Conservation (phyloP, 2,888 invertebrate genomes). For the Sphaerophoria rueppellii region DNA sequence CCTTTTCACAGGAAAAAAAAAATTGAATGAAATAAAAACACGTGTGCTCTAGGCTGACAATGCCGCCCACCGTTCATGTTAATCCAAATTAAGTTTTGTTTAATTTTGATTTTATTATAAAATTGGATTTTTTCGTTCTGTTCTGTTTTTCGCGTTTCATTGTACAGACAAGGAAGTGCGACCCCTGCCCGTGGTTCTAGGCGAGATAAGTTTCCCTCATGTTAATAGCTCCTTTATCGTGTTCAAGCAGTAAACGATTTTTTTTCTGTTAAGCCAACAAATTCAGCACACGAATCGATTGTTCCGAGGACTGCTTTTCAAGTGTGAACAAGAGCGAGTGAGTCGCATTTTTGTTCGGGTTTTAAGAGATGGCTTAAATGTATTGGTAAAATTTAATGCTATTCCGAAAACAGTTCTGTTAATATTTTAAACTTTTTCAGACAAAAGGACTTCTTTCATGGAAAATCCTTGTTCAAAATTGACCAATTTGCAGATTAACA, state of each 20-base stretch:
- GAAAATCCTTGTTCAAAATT: too few relatives aligned
- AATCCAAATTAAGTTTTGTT: slow-evolving; percentile 63
- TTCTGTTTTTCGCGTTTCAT: background rate
- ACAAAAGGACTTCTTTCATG: too few relatives aligned
- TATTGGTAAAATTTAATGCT: slow-evolving; percentile 61
- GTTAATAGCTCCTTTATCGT: slow-evolving; percentile 48
- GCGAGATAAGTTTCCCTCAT: slow-evolving; percentile 35
- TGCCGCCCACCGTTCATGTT: slow-evolving; percentile 48
- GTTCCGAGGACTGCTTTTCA: background rate
- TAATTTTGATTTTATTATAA: slow-evolving; percentile 70
- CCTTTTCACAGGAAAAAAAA: too few relatives aligned
- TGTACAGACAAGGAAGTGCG: background rate
- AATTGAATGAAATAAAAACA: background rate
- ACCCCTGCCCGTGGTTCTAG: background rate
- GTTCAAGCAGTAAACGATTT: slow-evolving; percentile 33
- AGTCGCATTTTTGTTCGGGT: slow-evolving; percentile 19
- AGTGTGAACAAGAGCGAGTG: slow-evolving; percentile 29
- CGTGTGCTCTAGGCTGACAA: slow-evolving; percentile 14
- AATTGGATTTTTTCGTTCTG: slow-evolving; percentile 40
- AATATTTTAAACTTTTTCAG: slow-evolving; percentile 28
- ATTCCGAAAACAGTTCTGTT: slow-evolving; percentile 58
- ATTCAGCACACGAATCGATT: slow-evolving; percentile 36
- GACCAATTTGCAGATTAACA: too few relatives aligned
- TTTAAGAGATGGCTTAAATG: slow-evolving; percentile 56
- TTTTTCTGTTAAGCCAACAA: background rate